These are phyloP conservation scores for Archips xylosteana DNA, from an alignment of 2,888 invertebrate genomes.

Conservation along the genomic window DNA sequence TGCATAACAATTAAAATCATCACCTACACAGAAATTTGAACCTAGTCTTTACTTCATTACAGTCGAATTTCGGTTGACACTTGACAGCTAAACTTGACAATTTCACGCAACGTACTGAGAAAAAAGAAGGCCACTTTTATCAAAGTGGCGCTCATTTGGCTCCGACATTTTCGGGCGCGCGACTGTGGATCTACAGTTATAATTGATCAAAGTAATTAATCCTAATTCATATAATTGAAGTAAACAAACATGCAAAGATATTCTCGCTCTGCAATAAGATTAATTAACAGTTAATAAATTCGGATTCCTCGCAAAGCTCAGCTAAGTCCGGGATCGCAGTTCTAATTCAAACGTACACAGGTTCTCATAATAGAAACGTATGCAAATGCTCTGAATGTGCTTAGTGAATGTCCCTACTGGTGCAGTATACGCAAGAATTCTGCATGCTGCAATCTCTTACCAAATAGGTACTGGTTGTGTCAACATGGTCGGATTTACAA, in stretches of 20 bases:
- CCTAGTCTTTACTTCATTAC: too few relatives aligned
- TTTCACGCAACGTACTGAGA: too few relatives aligned
- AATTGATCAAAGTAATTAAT: too few relatives aligned
- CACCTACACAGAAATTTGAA: too few relatives aligned
- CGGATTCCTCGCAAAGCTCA: slow-evolving; percentile 45
- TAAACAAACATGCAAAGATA: not conserved
- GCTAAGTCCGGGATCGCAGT: slow-evolving; percentile 61
- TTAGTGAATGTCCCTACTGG: slow-evolving; percentile 50
- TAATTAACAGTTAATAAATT: slow-evolving; percentile 32
- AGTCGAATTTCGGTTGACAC: too few relatives aligned
- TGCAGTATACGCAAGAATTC: slow-evolving; percentile 54
- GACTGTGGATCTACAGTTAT: too few relatives aligned
- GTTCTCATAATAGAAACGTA: slow-evolving; percentile 67
- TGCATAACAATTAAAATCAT: too few relatives aligned
- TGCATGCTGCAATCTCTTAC: slow-evolving; percentile 45
- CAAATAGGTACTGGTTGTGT: not conserved
- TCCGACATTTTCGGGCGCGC: too few relatives aligned
- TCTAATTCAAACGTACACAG: slow-evolving; percentile 68
- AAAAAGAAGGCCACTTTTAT: too few relatives aligned
- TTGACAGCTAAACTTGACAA: too few relatives aligned
- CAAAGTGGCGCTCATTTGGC: too few relatives aligned
- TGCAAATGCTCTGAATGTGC: slow-evolving; percentile 76
- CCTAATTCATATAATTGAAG: not conserved
- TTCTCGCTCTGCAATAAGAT: slow-evolving; percentile 11
- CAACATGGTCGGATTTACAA: too few relatives aligned